Percentiles rank a stretch among this genome's conserved stretches.
phyloP scores from a whole-genome alignment of 2,888 invertebrate species.

The Chrysolina oricalcia region DNA sequence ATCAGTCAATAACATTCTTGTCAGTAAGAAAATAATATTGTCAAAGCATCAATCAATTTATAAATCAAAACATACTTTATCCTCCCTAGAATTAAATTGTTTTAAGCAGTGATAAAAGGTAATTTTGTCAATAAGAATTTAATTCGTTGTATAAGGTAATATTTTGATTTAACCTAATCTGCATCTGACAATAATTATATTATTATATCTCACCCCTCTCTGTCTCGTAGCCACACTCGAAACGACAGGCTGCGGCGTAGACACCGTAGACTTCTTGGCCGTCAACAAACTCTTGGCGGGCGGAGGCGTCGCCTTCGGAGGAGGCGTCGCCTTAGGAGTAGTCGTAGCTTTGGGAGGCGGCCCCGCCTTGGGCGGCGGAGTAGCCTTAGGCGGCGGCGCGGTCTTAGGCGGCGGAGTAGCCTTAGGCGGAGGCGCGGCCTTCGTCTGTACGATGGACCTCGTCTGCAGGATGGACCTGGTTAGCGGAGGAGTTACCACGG shows the following conservation, averaged over 20 bases:
- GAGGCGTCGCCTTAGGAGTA: conserved; percentile 10
- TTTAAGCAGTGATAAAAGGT: no score
- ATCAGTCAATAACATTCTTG: no score
- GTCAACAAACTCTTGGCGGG: conserved; percentile 2
- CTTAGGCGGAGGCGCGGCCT: conserved; percentile 1
- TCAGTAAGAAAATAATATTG: no score
- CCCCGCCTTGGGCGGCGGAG: conserved; percentile 14
- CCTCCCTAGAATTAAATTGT: no score
- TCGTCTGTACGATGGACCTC: conserved; percentile 24
- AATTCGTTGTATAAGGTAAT: no score
- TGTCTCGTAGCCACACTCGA: conserved; percentile 30
- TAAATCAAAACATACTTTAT: no score
- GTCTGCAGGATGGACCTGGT: conserved; percentile 18
- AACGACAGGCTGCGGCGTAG: not conserved
- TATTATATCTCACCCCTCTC: conserved; percentile 36
- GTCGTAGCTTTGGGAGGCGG: conserved; percentile 1
- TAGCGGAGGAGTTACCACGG: not conserved
- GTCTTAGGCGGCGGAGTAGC: conserved; percentile 5
- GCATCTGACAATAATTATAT: not conserved
- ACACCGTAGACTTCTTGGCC: not conserved
- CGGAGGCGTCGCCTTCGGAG: not conserved
- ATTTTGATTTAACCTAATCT: no score
- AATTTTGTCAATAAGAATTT: no score
- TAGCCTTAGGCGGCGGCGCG: conserved; percentile 13
- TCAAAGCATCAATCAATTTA: no score